A percentile compares a stretch with the other conserved stretches of the same genome.
These are phyloP conservation scores for Phyllopteryx taeniolatus DNA, from an alignment of 2,113 vertebrate genomes.

Conservation along the genomic window DNA sequence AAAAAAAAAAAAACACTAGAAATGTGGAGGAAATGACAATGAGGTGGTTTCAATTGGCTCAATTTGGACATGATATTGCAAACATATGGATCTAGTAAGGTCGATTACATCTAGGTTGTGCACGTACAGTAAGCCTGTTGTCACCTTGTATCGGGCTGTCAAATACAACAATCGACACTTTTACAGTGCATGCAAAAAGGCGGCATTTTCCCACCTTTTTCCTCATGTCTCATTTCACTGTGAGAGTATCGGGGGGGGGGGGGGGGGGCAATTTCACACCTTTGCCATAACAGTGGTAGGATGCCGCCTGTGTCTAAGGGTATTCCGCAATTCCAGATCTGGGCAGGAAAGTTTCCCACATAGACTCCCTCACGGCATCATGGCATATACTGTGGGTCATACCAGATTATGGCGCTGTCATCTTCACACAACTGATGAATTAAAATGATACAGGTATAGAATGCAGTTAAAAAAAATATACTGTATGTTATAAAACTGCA, in stretches of 20 bases:
- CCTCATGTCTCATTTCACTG: background rate
- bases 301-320: background rate
- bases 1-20: background rate
- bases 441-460: slow-evolving; percentile 53
- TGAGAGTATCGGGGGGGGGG: background rate
- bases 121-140: background rate
- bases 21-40: background rate
- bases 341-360: background rate
- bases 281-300: background rate
- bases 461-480: background rate
- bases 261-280: slow-evolving; percentile 1
- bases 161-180: background rate
- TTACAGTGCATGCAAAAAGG: background rate
- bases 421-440: no score
- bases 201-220: background rate
- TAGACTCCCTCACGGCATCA: background rate
- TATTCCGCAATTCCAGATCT: background rate
- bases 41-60: background rate
- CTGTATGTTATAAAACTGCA: background rate
- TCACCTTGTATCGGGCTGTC: background rate
- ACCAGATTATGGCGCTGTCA: background rate
- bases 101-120: background rate
- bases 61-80: background rate
- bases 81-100: background rate
- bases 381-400: background rate